Evolutionary conservation across 1,140 invertebrate species (phyloP).

Genomic region (Nymphalis io): DNA sequence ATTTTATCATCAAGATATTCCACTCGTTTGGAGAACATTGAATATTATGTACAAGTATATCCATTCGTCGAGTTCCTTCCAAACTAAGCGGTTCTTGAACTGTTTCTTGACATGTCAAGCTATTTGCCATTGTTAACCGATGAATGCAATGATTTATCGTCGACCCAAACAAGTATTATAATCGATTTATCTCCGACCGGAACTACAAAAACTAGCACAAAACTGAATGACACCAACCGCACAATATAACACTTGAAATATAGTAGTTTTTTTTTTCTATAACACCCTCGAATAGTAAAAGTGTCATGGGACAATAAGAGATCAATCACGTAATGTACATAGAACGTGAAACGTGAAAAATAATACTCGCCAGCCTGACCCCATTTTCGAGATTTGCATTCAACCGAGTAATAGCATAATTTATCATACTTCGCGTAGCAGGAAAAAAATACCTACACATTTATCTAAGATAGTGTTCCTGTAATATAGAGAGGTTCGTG

Average conservation of each 20-base stretch:
- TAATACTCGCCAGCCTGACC: conserved; percentile 71
- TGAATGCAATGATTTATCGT: conserved; percentile 41
- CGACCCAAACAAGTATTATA: conserved; percentile 31
- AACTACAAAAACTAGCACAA: conserved; percentile 65
- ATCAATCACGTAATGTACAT: conserved; percentile 71
- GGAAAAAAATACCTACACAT: conserved; percentile 24
- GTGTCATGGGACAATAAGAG: conserved; percentile 72
- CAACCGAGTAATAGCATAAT: conserved; percentile 61
- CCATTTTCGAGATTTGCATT: conserved; percentile 77
- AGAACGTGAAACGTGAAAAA: conserved; percentile 71
- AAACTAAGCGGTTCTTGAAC: conserved; percentile 4
- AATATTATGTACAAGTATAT: not conserved
- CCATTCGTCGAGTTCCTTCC: not conserved
- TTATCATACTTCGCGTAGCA: conserved; percentile 63
- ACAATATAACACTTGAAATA: conserved; percentile 57
- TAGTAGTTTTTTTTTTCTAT: conserved; percentile 63
- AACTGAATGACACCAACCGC: conserved; percentile 48
- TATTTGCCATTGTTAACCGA: conserved; percentile 24
- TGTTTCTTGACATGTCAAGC: conserved; percentile 10
- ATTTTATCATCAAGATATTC: too few species aligned
- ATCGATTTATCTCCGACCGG: conserved; percentile 69
- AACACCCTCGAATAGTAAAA: conserved; percentile 69
- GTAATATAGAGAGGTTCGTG: conserved; percentile 4
- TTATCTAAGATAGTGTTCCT: conserved; percentile 7
- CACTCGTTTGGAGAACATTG: too few species aligned